Evolutionary conservation across 2,113 vertebrate species (phyloP).

Genomic region (Tyrannus savana): DNA sequence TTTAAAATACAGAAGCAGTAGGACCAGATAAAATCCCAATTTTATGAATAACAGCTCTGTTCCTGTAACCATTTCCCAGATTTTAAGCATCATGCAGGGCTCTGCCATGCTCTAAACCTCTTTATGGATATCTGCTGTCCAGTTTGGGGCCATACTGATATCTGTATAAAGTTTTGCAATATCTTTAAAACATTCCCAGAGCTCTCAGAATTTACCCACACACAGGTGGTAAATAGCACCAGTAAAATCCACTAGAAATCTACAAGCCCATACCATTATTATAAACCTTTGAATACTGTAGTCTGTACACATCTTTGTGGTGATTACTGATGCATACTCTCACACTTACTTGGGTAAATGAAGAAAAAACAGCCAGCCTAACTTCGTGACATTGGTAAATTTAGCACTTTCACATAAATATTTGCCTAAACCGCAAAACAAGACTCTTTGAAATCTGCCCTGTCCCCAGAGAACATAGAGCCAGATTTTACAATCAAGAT

Average conservation of each 20-base stretch:
- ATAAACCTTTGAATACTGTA: neutral
- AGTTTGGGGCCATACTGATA: neutral
- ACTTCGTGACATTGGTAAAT: neutral
- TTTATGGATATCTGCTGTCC: neutral
- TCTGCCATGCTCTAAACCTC: neutral
- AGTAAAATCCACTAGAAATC: neutral
- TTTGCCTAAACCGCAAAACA: neutral
- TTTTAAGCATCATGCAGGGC: neutral
- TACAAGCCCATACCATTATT: neutral
- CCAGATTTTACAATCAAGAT: neutral
- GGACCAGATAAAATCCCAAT: neutral
- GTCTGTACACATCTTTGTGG: neutral
- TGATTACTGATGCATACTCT: neutral
- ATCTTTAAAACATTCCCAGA: neutral
- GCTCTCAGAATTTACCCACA: neutral
- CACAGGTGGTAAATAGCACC: neutral
- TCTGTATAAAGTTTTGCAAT: neutral
- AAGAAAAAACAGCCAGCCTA: conserved; percentile 2
- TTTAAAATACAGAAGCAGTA: neutral
- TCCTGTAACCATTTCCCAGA: neutral
- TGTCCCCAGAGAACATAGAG: neutral
- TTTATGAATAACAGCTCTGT: neutral
- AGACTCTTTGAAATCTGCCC: neutral
- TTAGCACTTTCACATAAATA: neutral
- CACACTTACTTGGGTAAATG: neutral